These are phyloP conservation scores for Aleiodes sp. DNA, from an alignment of 1,140 invertebrate species.

Conservation along the genomic window DNA sequence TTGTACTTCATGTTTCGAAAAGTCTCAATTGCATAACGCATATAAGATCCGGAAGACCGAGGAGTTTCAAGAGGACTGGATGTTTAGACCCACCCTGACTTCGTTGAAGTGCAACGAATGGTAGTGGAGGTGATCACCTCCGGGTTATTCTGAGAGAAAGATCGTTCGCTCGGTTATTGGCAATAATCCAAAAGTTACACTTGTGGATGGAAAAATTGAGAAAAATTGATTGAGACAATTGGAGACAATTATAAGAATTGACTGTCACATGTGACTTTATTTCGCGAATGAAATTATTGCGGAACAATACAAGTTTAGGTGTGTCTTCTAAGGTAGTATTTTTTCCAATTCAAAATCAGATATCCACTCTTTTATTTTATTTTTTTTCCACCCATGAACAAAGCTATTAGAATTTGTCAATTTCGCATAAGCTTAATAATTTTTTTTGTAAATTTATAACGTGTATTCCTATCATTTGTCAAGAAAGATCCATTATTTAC, in stretches of 20 bases:
- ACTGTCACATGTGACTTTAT: background rate
- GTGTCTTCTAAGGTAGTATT: too few species aligned
- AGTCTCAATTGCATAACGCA: constrained; percentile 19
- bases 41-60: constrained; percentile 45
- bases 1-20: too few species aligned
- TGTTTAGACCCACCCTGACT: background rate
- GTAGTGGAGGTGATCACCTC: constrained; percentile 56
- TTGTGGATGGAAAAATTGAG: background rate
- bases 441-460: too few species aligned
- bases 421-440: too few species aligned
- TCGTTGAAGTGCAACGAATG: constrained; percentile 40
- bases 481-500: too few species aligned
- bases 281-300: background rate
- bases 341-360: too few species aligned
- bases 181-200: constrained; percentile 13
- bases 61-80: constrained; percentile 54
- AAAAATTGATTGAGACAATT: background rate
- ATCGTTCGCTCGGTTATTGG: constrained; percentile 31
- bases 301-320: too few species aligned
- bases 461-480: too few species aligned
- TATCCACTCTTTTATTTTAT: too few species aligned
- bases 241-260: background rate
- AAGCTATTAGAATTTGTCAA: too few species aligned
- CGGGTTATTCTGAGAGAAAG: constrained; percentile 62
- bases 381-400: too few species aligned